Evolutionary conservation across 2,797 vertebrate genomes (phyloP), one percentile per base, ranked within the genome.

Genomic region (Sphenodon punctatus): DNA sequence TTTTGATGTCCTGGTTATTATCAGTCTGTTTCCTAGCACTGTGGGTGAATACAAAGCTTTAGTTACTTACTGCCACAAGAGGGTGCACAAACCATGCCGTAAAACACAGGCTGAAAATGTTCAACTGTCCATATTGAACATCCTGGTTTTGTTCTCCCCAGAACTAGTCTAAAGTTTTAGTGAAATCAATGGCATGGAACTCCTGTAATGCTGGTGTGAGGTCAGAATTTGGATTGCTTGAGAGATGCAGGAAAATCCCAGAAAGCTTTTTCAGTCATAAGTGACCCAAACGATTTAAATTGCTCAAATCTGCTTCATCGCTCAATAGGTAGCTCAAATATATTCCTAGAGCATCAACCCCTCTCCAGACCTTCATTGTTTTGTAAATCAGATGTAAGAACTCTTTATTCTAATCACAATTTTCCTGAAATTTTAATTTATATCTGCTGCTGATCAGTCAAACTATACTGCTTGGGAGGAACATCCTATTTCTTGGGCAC

Each of bases 51-150:
- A 45, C 49, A 81, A 42, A 30, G 8, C 55, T 53, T 8, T 64
- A 16, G 15, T 78, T 6, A 41, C 43, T 41, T 43, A 66, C 0
- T 42, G 22, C 86, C 93, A 83, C 77, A 45, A 85, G 92, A 82
- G 89, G 91, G 88, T 49, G 42, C 43, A 32, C 59, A 58, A 20
- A 16, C 32, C 13, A 27, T 4, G 1, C 17, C 15, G 2, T 77
- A 77, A 86, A 64, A 56, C 27, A 0, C 2, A 1, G 0, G 1
- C 9, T 22, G 23, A 2, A 0, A 51, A 14, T 15, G 27, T 51
- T 16, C n/a, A 27, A 51, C 27, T 51, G 51, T 27, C 7, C 27
- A 27, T 3, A 2, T 10, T 0, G 0, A 1, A 38, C 49, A n/a
- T 38, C 25, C 30, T 3, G 36, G 0, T 56, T 10, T 10, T 78